Base-by-base conservation (phyloP, 1,140 invertebrate species). In the Spodoptera litura region DNA sequence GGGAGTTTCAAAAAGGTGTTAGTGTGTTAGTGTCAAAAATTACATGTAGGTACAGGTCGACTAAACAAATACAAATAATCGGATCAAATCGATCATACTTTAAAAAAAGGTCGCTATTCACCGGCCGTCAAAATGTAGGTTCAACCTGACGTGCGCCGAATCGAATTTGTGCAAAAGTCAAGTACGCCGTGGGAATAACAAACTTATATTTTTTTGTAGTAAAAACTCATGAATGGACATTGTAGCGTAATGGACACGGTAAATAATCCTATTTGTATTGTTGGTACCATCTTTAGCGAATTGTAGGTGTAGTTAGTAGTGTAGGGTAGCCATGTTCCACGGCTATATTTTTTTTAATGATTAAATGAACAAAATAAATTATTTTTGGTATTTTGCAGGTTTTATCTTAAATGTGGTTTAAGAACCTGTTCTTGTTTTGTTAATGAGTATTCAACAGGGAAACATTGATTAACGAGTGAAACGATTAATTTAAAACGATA, bases 251-350 rank as follows among this genome's bases (percentile, higher is more conserved):
- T 93, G 89, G 87, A 85, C 86, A 81, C 82, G 85, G 87, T 88
- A 93, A 93, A 92, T 91, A 89, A 89, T 82, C 78, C 80, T 88
- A 90, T 92, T 93, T 91, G 89, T 87, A 90, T 91, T 91, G 89
- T 93, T 79, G 74, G 80, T 58, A 78, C 70, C 82, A 81, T 86
- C 64, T 76, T 87, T 85, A 84, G 73, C 68, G 71, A 78, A 85
- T 74, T 53, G 64, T 68, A 68, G 79, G 76, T 85, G 78, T 61
- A 20, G 20, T 20, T 1, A 20, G 20, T 20, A 78, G 59, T 52
- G 81, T 89, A 86, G 82, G 83, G 85, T 88, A 76, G 71, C 81
- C 82, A 88, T 78, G 51, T 35, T 62, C 15, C 4, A 55, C 4
- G 38, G 6, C 0, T 44, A 4, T 31, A 44, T 6, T 1, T 44